Evolutionary conservation across 2,888 invertebrate genomes (phyloP).

Genomic region (Caenorhabditis becei): DNA sequence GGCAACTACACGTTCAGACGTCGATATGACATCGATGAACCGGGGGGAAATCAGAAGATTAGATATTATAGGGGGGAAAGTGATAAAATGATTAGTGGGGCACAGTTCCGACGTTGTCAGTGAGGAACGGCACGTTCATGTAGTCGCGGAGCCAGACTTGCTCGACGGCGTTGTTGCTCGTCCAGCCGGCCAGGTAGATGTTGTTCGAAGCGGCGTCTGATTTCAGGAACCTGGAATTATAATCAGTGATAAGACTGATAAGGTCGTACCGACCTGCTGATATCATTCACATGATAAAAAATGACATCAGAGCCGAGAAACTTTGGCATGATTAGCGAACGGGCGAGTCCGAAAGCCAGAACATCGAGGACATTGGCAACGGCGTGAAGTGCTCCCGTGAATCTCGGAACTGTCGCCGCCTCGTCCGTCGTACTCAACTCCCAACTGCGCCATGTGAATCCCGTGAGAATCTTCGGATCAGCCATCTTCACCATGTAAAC

Average conservation of each 20-base stretch:
- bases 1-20: not conserved
- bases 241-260: not conserved
- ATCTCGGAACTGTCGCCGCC: constrained; percentile 33
- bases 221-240: constrained; percentile 31
- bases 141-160: constrained; percentile 48
- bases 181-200: constrained; percentile 59
- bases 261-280: constrained; percentile 39
- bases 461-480: constrained; percentile 58
- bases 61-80: not conserved
- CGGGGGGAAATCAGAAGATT: not conserved
- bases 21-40: constrained; percentile 1
- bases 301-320: constrained; percentile 59
- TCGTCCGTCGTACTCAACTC: constrained; percentile 59
- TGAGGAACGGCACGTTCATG: constrained; percentile 56
- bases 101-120: constrained; percentile 50
- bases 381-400: constrained; percentile 34
- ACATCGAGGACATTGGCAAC: constrained; percentile 47
- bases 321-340: constrained; percentile 45
- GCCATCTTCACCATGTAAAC: constrained; percentile 48
- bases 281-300: constrained; percentile 61
- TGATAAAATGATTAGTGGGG: constrained; percentile 12
- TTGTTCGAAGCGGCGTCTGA: constrained; percentile 50
- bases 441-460: constrained; percentile 58
- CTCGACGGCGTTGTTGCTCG: constrained; percentile 44
- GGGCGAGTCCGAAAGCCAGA: constrained; percentile 29